A percentile compares a stretch with the other conserved stretches of the same genome.
Conservation (phyloP, 2,888 invertebrate genomes). For the Eupelmus urozonus region DNA sequence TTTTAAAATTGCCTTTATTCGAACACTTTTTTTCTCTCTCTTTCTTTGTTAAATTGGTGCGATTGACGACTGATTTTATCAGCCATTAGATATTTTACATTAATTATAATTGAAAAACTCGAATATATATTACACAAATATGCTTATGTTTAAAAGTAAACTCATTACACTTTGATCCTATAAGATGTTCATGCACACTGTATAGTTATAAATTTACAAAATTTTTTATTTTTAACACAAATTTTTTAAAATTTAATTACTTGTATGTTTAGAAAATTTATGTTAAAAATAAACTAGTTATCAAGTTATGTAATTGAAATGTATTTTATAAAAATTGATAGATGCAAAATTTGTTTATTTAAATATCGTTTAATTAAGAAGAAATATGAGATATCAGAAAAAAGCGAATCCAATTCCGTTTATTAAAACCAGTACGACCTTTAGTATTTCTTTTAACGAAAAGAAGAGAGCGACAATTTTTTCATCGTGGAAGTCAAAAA, state of each 20-base stretch:
- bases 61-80: slow-evolving; percentile 31
- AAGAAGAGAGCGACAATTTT: slow-evolving; percentile 55
- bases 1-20: slow-evolving; percentile 35
- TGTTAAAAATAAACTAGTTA: slow-evolving; percentile 1
- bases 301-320: background rate
- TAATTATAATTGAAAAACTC: slow-evolving; percentile 33
- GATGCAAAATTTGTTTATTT: slow-evolving; percentile 16
- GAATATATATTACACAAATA: slow-evolving; percentile 38
- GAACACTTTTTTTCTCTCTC: slow-evolving; percentile 1
- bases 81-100: slow-evolving; percentile 11
- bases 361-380: slow-evolving; percentile 6
- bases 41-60: background rate
- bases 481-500: slow-evolving; percentile 51
- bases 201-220: slow-evolving; percentile 4
- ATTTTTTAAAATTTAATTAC: background rate
- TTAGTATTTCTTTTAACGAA: slow-evolving; percentile 40
- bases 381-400: slow-evolving; percentile 23
- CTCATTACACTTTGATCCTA: background rate
- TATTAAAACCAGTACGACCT: slow-evolving; percentile 28
- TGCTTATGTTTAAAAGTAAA: slow-evolving; percentile 32
- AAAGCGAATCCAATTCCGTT: slow-evolving; percentile 52
- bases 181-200: slow-evolving; percentile 1
- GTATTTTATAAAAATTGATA: slow-evolving; percentile 7
- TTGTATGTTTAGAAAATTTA: background rate
- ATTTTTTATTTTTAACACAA: slow-evolving; percentile 18